phyloP scores from a whole-genome alignment of 2,888 invertebrate genomes.

The Heterodera filipjevi region DNA sequence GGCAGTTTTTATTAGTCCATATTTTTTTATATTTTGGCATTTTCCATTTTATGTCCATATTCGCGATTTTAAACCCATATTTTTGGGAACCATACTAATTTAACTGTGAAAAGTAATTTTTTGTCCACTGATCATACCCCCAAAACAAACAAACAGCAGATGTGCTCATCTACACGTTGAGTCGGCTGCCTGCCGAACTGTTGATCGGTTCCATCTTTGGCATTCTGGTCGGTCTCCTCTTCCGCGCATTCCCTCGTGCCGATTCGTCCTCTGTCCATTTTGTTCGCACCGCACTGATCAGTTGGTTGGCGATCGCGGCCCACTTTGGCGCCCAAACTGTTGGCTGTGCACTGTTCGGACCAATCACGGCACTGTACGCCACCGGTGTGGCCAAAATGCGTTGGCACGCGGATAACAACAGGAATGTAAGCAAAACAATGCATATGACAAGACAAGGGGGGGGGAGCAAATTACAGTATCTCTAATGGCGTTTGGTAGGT shows the following conservation, averaged over 20 bases:
- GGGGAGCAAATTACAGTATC: too few species aligned
- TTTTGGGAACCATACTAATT: too few species aligned
- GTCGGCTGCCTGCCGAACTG: slow-evolving; percentile 47
- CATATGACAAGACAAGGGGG: too few species aligned
- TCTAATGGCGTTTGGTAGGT: too few species aligned
- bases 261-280: slow-evolving; percentile 45
- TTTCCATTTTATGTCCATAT: neutral
- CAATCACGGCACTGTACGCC: slow-evolving; percentile 48
- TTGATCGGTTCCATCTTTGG: slow-evolving; percentile 46
- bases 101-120: too few species aligned
- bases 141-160: slow-evolving; percentile 31
- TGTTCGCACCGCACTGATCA: slow-evolving; percentile 37
- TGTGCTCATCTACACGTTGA: slow-evolving; percentile 42
- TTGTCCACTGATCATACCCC: too few species aligned
- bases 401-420: slow-evolving; percentile 51
- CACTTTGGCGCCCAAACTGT: slow-evolving; percentile 46
- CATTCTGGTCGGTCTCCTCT: slow-evolving; percentile 41
- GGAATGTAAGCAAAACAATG: slow-evolving; percentile 31
- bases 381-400: slow-evolving; percentile 47
- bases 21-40: neutral
- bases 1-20: neutral
- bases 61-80: too few species aligned
- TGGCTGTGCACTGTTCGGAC: slow-evolving; percentile 48
- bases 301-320: slow-evolving; percentile 40
- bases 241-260: slow-evolving; percentile 44